Percentiles rank a stretch among this genome's conserved stretches.
These are phyloP conservation scores for Trichonephila inaurata DNA, from an alignment of 1,140 invertebrate genomes.

Conservation along the genomic window DNA sequence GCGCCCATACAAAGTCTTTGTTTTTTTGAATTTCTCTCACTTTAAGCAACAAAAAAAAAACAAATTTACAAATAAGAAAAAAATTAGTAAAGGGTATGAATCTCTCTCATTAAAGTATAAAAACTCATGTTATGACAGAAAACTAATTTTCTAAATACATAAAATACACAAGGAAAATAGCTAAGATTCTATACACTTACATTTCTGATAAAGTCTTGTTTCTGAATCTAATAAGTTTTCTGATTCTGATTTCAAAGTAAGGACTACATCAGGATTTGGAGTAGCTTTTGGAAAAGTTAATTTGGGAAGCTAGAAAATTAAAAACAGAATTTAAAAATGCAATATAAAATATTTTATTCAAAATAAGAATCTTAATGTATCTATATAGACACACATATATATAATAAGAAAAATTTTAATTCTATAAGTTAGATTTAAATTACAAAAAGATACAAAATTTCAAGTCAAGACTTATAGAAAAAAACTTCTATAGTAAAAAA, in stretches of 20 bases:
- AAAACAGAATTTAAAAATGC: too few species aligned
- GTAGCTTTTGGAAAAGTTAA: not conserved
- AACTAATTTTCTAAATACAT: not conserved
- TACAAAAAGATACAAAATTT: too few species aligned
- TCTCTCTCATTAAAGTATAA: too few species aligned
- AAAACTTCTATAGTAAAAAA: too few species aligned
- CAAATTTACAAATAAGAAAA: too few species aligned
- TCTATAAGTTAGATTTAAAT: too few species aligned
- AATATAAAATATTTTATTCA: too few species aligned
- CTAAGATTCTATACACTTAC: not conserved
- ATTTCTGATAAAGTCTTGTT: slow-evolving; percentile 28
- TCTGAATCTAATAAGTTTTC: slow-evolving; percentile 62
- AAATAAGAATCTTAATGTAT: too few species aligned
- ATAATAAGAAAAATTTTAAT: too few species aligned
- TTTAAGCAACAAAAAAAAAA: not conserved
- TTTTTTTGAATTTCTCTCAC: slow-evolving; percentile 56
- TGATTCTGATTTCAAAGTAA: slow-evolving; percentile 54
- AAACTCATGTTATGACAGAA: not conserved
- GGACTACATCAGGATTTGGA: slow-evolving; percentile 37
- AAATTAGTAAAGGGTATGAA: too few species aligned
- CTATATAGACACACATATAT: too few species aligned
- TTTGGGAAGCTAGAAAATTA: not conserved
- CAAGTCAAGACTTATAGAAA: too few species aligned
- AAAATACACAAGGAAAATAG: not conserved
- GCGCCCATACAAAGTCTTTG: slow-evolving; percentile 86